Base-by-base conservation (phyloP, 2,888 invertebrate species). In the Drosophila ustulata region DNA sequence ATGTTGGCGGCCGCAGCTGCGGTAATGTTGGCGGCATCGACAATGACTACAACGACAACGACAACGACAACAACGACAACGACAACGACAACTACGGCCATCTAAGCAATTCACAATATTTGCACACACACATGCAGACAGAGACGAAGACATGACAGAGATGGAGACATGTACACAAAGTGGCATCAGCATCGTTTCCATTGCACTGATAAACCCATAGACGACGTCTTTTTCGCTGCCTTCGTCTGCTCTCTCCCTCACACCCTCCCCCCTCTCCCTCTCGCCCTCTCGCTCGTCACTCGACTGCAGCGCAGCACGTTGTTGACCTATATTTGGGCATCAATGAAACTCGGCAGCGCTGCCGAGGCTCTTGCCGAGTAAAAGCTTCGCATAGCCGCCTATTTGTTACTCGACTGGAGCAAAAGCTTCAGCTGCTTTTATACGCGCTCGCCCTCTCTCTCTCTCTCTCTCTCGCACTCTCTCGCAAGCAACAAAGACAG, bases 301-400 rank as follows among this genome's bases (percentile, higher is more conserved):
- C 13, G 3, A 37, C 43, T 51, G n/a, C 80, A 81, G 78, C 81
- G 80, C 76, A 90, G 76, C 89, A 90, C 89, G 81, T 87, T 90
- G 91, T 90, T 91, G 91, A 91, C 91, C 91, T 90, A 91, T 89
- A 91, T 91, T 91, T 89, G 76, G 80, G 80, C 89, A 91, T 90
- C 91, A 90, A 90, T 90, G 90, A 90, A 90, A 83, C 66, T 59
- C 73, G 39, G 39, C 41, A 47, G 30, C 57, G n/a, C 41, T 37
- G 67, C 43, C 65, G 68, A 8, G 8, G 73, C 71, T 58, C 43
- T 64, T 41, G 51, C 53, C 64, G 82, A 80, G 82, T 82, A 88
- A 85, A 84, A 88, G 88, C 82, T 83, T 34, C 50, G 32, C 43
- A 53, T 74, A 62, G 70, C 80, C 67, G 81, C 61, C 55, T 26